A percentile compares a stretch with the other conserved stretches of the same genome.
Evolutionary conservation across 2,888 invertebrate species (phyloP).

Genomic region (Drosophila merina): DNA sequence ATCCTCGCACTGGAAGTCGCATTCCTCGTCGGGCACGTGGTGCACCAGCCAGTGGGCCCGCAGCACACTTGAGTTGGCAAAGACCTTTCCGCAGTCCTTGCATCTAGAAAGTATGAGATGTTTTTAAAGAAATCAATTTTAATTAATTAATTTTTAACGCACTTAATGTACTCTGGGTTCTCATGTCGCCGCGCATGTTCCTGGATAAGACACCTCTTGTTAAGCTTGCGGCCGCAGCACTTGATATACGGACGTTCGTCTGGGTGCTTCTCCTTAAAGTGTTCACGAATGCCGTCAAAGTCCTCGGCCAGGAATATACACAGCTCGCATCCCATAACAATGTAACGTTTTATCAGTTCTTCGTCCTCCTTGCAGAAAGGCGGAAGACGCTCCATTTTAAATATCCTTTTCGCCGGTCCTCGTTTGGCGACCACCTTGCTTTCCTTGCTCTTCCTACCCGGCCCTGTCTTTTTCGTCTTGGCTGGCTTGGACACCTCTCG

Average conservation of each 20-base stretch:
- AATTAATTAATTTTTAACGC: too few species aligned
- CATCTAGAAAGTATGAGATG: constrained; percentile 63
- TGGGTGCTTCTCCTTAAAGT: constrained; percentile 79
- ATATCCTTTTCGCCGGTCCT: constrained; percentile 46
- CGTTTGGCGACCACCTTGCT: constrained; percentile 24
- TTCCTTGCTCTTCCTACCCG: constrained; percentile 39
- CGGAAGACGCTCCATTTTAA: constrained; percentile 64
- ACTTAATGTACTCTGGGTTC: constrained; percentile 83
- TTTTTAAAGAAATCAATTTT: too few species aligned
- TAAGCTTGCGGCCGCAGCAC: constrained; percentile 82
- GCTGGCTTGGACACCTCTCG: constrained; percentile 37
- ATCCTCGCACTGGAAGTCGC: constrained; percentile 80
- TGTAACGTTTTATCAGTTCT: constrained; percentile 80
- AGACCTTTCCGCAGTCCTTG: constrained; percentile 80
- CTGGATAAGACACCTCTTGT: constrained; percentile 80
- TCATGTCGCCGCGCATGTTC: constrained; percentile 83
- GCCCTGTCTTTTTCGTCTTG: constrained; percentile 36
- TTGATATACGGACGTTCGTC: constrained; percentile 76
- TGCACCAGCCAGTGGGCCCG: constrained; percentile 81
- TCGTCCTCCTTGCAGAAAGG: constrained; percentile 74
- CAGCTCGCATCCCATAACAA: constrained; percentile 82
- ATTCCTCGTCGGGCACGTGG: constrained; percentile 81
- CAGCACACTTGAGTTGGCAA: constrained; percentile 81
- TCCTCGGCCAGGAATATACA: constrained; percentile 77
- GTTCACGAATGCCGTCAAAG: constrained; percentile 79